A percentile compares a stretch with the other conserved stretches of the same genome.
Evolutionary conservation across 2,113 vertebrate genomes (phyloP).

Genomic region (Hystrix cristata): DNA sequence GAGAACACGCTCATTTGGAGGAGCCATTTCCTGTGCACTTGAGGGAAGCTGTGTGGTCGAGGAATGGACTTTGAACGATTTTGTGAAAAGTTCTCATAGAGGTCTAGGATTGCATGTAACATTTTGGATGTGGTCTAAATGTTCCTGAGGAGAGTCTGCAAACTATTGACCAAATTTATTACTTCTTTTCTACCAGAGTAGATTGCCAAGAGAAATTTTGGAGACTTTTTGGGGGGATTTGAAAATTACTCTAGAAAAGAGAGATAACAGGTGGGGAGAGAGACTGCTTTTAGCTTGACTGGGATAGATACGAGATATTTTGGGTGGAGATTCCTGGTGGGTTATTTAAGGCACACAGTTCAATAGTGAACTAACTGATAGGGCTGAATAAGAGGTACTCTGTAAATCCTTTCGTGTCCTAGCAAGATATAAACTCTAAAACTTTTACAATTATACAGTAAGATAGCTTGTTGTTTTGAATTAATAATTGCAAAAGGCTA

Average conservation of each 20-base stretch:
- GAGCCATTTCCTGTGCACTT: background rate
- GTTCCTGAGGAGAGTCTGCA: background rate
- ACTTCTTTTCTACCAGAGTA: background rate
- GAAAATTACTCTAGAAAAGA: background rate
- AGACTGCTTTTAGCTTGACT: background rate
- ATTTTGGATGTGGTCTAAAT: conserved; percentile 2
- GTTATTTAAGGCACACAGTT: background rate
- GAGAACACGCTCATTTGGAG: background rate
- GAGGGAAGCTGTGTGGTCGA: background rate
- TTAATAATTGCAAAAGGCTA: conserved; percentile 30
- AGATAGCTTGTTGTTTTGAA: conserved; percentile 18
- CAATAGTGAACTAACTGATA: background rate
- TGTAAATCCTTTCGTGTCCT: conserved; percentile 17
- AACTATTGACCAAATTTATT: background rate
- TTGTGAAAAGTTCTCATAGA: background rate
- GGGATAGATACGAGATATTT: background rate
- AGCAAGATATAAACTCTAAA: background rate
- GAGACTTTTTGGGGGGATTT: background rate
- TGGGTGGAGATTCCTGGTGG: background rate
- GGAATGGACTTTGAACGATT: background rate
- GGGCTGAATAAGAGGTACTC: background rate
- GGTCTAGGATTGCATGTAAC: background rate
- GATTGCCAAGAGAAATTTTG: background rate
- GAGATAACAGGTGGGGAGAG: background rate
- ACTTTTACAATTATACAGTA: conserved; percentile 28